These are phyloP conservation scores for Protaetia brevitarsis DNA, from an alignment of 1,140 invertebrate species.

Conservation along the genomic window DNA sequence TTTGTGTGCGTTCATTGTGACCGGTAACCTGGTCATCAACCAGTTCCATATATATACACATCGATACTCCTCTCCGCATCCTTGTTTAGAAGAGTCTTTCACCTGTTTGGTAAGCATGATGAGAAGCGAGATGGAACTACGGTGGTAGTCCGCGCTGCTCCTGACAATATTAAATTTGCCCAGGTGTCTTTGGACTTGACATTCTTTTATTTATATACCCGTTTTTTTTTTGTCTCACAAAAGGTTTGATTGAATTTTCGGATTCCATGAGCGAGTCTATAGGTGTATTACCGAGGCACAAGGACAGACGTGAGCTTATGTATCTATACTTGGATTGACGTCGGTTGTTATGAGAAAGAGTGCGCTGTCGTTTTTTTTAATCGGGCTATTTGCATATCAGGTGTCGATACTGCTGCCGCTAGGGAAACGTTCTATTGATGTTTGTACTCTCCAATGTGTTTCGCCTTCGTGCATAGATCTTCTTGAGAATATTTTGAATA, in stretches of 20 bases:
- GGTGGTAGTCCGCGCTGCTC: background rate
- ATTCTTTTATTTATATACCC: background rate
- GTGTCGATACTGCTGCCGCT: background rate
- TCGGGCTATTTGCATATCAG: conserved; percentile 9
- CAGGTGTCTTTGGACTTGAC: conserved; percentile 6
- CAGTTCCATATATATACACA: conserved; percentile 5
- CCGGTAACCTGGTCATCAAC: conserved; percentile 7
- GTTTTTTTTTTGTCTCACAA: conserved; percentile 15
- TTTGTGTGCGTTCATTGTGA: conserved; percentile 1
- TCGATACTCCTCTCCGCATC: background rate
- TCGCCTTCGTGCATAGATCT: too few relatives aligned
- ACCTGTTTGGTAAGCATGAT: too few relatives aligned
- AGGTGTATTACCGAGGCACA: too few relatives aligned
- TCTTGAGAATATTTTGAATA: too few relatives aligned
- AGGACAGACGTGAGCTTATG: background rate
- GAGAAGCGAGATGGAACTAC: background rate
- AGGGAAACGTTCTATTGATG: too few relatives aligned
- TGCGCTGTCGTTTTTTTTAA: background rate
- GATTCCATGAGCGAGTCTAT: too few relatives aligned
- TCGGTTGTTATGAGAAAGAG: conserved; percentile 9
- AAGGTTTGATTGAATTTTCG: conserved; percentile 14
- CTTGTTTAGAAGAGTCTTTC: background rate
- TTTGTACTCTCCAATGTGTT: too few relatives aligned
- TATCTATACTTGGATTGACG: conserved; percentile 5
- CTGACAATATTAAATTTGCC: conserved; percentile 14